These are phyloP conservation scores for Spinus olivaceus DNA, from an alignment of 2,797 vertebrate species.

Conservation along the genomic window DNA sequence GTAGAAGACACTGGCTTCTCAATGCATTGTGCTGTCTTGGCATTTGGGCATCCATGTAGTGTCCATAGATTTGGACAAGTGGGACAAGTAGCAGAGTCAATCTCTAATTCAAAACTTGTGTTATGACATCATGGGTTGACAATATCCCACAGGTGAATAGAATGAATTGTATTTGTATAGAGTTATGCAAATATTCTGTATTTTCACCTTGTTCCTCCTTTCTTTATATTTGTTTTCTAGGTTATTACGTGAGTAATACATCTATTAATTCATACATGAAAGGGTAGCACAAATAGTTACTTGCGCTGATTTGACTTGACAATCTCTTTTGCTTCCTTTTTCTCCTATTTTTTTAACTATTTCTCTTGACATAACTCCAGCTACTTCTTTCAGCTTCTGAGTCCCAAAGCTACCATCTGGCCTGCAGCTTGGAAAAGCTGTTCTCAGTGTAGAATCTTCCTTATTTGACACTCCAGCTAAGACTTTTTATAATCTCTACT, in stretches of 20 bases:
- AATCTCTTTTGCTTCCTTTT: not conserved
- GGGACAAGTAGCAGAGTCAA: not conserved
- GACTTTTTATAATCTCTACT: not conserved
- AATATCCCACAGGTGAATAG: not conserved
- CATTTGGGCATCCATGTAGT: not conserved
- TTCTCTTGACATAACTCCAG: conserved; percentile 42
- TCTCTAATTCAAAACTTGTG: not conserved
- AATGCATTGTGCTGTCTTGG: fast-evolving
- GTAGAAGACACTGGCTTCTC: not conserved
- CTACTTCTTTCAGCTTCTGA: conserved; percentile 24
- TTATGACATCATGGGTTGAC: not conserved
- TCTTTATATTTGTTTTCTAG: not conserved
- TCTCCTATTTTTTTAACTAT: not conserved
- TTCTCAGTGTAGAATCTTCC: conserved; percentile 5
- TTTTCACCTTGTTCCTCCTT: not conserved
- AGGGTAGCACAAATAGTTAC: not conserved
- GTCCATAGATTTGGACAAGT: not conserved
- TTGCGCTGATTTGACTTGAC: not conserved
- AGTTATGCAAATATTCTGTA: not conserved
- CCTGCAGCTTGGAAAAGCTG: conserved; percentile 44
- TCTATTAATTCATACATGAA: not conserved
- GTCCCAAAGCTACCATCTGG: conserved; percentile 38
- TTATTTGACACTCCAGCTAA: conserved; percentile 13
- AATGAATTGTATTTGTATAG: not conserved
- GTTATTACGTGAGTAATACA: not conserved